These are phyloP conservation scores for Phragmatobia fuliginosa DNA, from an alignment of 2,888 invertebrate species.

Conservation along the genomic window DNA sequence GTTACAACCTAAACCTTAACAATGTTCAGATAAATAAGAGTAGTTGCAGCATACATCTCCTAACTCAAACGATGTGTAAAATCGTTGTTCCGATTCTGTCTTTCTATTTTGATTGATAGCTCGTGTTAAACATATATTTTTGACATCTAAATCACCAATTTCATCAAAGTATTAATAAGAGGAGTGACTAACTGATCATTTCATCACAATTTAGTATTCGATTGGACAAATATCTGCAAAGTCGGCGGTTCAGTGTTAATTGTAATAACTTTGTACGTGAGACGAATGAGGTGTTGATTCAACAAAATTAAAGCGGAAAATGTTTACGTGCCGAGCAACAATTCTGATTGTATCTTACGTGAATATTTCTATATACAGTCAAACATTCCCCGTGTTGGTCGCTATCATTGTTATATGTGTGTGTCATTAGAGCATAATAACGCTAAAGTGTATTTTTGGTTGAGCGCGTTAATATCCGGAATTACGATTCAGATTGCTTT, in stretches of 20 bases:
- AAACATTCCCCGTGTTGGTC: slow-evolving; percentile 36
- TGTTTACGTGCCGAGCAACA: slow-evolving; percentile 66
- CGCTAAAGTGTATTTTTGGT: slow-evolving; percentile 1
- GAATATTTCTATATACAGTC: slow-evolving; percentile 40
- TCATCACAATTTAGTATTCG: slow-evolving; percentile 1
- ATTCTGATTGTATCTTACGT: slow-evolving; percentile 41
- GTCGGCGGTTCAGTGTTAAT: slow-evolving; percentile 49
- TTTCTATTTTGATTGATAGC: no score
- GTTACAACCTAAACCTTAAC: no score
- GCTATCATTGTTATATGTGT: slow-evolving; percentile 5
- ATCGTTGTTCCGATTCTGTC: neutral
- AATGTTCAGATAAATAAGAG: no score
- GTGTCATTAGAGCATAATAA: slow-evolving; percentile 2
- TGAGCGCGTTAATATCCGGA: neutral
- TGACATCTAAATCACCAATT: neutral
- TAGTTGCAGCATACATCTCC: no score
- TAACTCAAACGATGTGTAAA: no score
- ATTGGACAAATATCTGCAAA: slow-evolving; percentile 32
- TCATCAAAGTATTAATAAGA: neutral
- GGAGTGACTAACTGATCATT: neutral
- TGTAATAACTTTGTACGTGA: slow-evolving; percentile 69
- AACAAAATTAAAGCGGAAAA: slow-evolving; percentile 78
- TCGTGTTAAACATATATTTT: no score
- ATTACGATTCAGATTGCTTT: neutral
- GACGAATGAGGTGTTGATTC: slow-evolving; percentile 77